Evolutionary conservation across 2,797 vertebrate species (phyloP).

Genomic region (Scomberomorus guttatus): DNA sequence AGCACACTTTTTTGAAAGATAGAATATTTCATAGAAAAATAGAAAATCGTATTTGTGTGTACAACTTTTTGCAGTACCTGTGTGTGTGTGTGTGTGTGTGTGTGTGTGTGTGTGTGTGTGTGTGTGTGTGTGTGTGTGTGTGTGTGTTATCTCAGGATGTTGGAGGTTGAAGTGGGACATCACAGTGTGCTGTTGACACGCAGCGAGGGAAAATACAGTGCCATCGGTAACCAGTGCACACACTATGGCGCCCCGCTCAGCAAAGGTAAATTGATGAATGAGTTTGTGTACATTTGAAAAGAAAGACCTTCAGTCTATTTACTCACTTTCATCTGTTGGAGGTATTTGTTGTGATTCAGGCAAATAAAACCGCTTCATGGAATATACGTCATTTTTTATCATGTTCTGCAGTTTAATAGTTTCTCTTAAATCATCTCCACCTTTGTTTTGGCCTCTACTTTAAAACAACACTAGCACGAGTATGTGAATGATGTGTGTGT

Average conservation of each 20-base stretch:
- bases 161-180: constrained; percentile 85
- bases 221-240: constrained; percentile 88
- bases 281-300: not conserved
- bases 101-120: not conserved
- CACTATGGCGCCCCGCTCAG: constrained; percentile 88
- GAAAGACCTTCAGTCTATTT: not conserved
- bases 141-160: constrained; percentile 82
- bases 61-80: not conserved
- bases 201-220: constrained; percentile 81
- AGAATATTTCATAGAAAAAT: not conserved
- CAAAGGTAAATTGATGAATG: constrained; percentile 81
- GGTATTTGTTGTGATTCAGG: not conserved
- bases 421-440: not conserved
- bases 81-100: not conserved
- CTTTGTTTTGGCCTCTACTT: not conserved
- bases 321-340: not conserved
- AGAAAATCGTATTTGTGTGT: not conserved
- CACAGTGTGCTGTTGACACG: constrained; percentile 85
- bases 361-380: not conserved
- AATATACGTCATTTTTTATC: not conserved
- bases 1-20: not conserved
- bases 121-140: constrained; percentile 28
- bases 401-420: not conserved
- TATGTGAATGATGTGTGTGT: constrained; percentile 19
- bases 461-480: not conserved